Evolutionary conservation across 2,888 invertebrate genomes (phyloP).

Genomic region (Drosophila paranaensis): DNA sequence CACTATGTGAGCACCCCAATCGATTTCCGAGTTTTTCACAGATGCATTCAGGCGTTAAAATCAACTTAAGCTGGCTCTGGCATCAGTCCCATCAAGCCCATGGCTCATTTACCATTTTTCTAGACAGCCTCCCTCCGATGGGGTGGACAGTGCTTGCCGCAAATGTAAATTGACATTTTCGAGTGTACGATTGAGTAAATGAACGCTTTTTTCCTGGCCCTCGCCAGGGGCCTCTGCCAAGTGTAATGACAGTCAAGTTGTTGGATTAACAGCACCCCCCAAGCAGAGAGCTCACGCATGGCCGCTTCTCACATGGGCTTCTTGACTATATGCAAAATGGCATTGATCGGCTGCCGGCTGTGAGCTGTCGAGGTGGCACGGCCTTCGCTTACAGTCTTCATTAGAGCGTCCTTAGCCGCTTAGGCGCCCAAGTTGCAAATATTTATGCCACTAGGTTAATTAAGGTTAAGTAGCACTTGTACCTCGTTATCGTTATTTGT

Average conservation of each 20-base stretch:
- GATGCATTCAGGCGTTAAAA: conserved; percentile 76
- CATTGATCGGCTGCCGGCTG: conserved; percentile 25
- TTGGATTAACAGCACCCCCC: conserved; percentile 67
- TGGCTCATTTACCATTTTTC: conserved; percentile 31
- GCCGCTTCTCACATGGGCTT: conserved; percentile 49
- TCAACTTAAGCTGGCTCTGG: conserved; percentile 66
- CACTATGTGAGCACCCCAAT: conserved; percentile 38
- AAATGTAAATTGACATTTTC: conserved; percentile 80
- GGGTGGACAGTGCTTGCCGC: conserved; percentile 49
- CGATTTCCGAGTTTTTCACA: conserved; percentile 40
- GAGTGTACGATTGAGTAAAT: conserved; percentile 80
- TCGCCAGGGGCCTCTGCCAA: conserved; percentile 32
- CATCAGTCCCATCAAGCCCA: conserved; percentile 43
- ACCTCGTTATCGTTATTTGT: conserved; percentile 1
- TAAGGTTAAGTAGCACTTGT: conserved; percentile 31
- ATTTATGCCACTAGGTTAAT: conserved; percentile 33
- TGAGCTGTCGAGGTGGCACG: neutral
- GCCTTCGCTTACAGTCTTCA: conserved; percentile 51
- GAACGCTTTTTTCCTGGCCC: conserved; percentile 46
- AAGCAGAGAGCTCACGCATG: conserved; percentile 56
- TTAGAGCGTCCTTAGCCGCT: conserved; percentile 50
- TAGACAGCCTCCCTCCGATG: conserved; percentile 29
- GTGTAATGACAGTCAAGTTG: conserved; percentile 72
- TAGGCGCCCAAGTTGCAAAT: conserved; percentile 29
- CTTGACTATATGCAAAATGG: conserved; percentile 73